Evolutionary conservation across 2,797 vertebrate genomes (phyloP), one percentile per base, ranked within the genome.

Genomic region (Rhinella marina): DNA sequence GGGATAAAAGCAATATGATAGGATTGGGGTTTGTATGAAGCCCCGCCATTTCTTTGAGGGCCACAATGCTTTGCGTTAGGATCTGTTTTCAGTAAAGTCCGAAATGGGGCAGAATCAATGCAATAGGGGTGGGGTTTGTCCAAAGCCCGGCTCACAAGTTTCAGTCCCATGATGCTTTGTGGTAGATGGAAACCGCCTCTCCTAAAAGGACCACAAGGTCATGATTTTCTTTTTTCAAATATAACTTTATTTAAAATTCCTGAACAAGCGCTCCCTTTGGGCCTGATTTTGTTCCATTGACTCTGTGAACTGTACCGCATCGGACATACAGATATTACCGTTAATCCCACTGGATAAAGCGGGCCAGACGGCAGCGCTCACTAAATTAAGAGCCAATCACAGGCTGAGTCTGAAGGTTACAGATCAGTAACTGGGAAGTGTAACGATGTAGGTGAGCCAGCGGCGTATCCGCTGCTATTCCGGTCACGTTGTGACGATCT

Each of bases 341-440:
- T 86, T 81, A 86, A 86, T 88, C 84, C 77, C 70, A n/a, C 21
- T 23, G 68, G 32, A 83, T 75, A 87, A 88, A 62, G 64, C 77
- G 57, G 79, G 88, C 82, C 83, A 68, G 66, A 41, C 4, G 41
- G 3, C 50, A 68, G 84, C 84, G 68, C 86, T 86, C 79, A 88
- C 84, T 88, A 82, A 82, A 88, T 88, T 86, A 86, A 88, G 86
- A 82, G 59, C 27, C 56, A 68, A 86, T 89, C 84, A 70, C 29
- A 72, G 12, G 21, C 17, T 61, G 23, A 62, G 14, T 78, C 23
- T 77, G 79, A 82, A 86, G 84, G 88, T 89, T 86, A 86, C 72
- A 82, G 75, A 89, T 86, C 17, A 72, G 41, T 76, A 32, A 41
- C 81, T 17, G 80, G 48, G 70, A 87, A 61, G 54, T 9, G 82